These are phyloP conservation scores for Limonius californicus DNA, from an alignment of 1,140 invertebrate genomes.

Conservation along the genomic window DNA sequence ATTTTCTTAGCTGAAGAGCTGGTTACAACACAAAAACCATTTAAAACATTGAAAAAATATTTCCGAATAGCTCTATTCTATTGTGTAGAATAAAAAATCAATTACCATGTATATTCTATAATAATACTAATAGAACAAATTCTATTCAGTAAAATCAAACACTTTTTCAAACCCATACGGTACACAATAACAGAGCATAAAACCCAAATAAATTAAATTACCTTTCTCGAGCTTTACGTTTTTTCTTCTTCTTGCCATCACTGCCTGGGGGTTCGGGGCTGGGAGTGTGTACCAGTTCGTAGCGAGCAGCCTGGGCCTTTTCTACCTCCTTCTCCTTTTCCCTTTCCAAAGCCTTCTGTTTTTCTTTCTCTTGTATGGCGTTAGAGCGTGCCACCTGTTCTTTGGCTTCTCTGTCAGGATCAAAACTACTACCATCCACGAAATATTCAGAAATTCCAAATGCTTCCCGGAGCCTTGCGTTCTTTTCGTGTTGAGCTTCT, in stretches of 20 bases:
- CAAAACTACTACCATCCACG: constrained; percentile 90
- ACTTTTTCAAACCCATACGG: too few species aligned
- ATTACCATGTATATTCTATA: too few species aligned
- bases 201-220: too few species aligned
- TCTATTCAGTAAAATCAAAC: too few species aligned
- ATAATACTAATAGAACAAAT: too few species aligned
- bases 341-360: constrained; percentile 52
- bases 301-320: constrained; percentile 53
- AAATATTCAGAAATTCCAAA: constrained; percentile 94
- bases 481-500: constrained; percentile 95
- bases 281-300: constrained; percentile 64
- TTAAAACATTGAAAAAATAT: too few species aligned
- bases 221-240: constrained; percentile 46
- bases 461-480: constrained; percentile 85
- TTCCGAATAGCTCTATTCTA: too few species aligned
- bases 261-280: constrained; percentile 42
- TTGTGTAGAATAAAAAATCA: too few species aligned
- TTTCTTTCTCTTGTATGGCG: constrained; percentile 52
- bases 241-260: constrained; percentile 53
- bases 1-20: too few species aligned
- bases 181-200: too few species aligned
- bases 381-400: constrained; percentile 63
- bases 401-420: constrained; percentile 76
- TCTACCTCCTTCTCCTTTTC: constrained; percentile 54
- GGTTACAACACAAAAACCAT: too few species aligned